Percentiles rank a stretch among this genome's conserved stretches.
Conservation (phyloP, 2,888 invertebrate species). For the Harpalus rufipes region DNA sequence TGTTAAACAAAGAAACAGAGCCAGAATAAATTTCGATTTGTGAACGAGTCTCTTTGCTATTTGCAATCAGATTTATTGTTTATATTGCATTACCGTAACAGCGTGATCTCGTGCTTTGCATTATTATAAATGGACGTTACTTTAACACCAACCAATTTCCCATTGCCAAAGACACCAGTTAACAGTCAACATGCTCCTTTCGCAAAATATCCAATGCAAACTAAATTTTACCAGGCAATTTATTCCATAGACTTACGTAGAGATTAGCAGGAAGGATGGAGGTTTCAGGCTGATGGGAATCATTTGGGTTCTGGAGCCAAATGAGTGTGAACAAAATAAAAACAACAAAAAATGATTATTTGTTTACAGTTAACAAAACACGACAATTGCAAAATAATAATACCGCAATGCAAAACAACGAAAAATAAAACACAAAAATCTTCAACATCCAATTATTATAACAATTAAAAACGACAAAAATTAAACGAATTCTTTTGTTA, state of each 20-base stretch:
- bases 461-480: slow-evolving; percentile 55
- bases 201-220: slow-evolving; percentile 62
- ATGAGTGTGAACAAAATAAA: slow-evolving; percentile 58
- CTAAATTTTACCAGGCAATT: slow-evolving; percentile 62
- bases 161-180: slow-evolving; percentile 55
- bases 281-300: slow-evolving; percentile 23
- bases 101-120: not conserved
- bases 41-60: too few species aligned
- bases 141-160: slow-evolving; percentile 6
- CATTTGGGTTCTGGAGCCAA: slow-evolving; percentile 24
- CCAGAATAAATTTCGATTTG: too few species aligned
- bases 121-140: not conserved
- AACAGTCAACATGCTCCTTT: slow-evolving; percentile 62
- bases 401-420: slow-evolving; percentile 59
- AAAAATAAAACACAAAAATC: slow-evolving; percentile 46
- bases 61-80: not conserved
- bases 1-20: too few species aligned
- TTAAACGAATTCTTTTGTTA: slow-evolving; percentile 26
- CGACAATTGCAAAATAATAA: slow-evolving; percentile 59
- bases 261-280: slow-evolving; percentile 52
- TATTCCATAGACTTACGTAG: slow-evolving; percentile 54
- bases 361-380: slow-evolving; percentile 67
- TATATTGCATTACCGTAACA: not conserved
- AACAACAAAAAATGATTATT: slow-evolving; percentile 55
- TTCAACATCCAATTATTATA: slow-evolving; percentile 58